Conservation (phyloP, 2,888 invertebrate genomes). For the Zootermopsis nevadensis region DNA sequence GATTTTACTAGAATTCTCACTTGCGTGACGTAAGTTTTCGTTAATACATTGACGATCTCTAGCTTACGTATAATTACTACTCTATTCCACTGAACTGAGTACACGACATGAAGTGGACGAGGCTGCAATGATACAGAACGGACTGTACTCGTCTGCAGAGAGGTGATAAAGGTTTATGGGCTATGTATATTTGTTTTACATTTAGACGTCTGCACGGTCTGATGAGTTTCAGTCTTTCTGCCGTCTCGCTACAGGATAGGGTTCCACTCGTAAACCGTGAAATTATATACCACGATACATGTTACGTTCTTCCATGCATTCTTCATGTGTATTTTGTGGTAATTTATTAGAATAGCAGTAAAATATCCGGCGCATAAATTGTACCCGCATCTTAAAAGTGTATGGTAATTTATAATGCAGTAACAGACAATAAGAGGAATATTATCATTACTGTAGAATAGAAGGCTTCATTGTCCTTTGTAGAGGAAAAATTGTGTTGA, state of each 20-base stretch:
- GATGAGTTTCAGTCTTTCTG: neutral
- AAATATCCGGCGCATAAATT: conserved; percentile 3
- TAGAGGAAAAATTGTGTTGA: neutral
- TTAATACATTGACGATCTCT: no score
- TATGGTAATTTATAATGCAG: neutral
- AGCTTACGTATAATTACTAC: no score
- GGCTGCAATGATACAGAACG: no score
- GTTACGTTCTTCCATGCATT: neutral
- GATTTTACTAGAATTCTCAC: no score
- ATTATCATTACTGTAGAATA: neutral
- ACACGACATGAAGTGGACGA: no score
- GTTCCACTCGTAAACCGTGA: neutral
- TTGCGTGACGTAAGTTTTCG: no score
- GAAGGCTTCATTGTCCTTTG: neutral
- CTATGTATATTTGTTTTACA: neutral
- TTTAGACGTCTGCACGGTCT: neutral
- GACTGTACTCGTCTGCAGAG: neutral
- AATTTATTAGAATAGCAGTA: neutral
- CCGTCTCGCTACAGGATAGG: neutral
- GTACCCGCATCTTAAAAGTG: neutral
- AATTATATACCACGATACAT: neutral
- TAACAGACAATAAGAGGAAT: neutral
- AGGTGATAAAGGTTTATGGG: conserved; percentile 18
- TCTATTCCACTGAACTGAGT: no score
- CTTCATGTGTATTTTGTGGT: conserved; percentile 9